A percentile compares a stretch with the other conserved stretches of the same genome.
Conservation (phyloP, 2,888 invertebrate genomes). For the Caradrina kadenii region DNA sequence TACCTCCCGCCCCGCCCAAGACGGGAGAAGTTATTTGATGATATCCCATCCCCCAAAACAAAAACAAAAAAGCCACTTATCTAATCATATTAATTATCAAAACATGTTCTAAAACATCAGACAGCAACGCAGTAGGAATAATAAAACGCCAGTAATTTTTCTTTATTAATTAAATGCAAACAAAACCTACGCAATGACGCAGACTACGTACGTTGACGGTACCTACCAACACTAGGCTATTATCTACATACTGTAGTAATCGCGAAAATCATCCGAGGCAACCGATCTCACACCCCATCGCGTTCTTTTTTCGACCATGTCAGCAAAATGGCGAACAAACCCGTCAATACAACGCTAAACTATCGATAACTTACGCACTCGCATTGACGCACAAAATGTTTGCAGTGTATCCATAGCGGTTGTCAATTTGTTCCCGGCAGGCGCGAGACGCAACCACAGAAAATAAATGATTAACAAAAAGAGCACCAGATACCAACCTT, state of each 20-base stretch:
- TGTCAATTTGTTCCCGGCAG: constrained; percentile 55
- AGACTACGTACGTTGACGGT: constrained; percentile 34
- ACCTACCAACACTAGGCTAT: constrained; percentile 47
- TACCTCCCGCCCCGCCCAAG: too few relatives aligned
- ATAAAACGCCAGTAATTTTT: constrained; percentile 29
- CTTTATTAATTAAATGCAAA: constrained; percentile 55
- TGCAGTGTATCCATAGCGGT: constrained; percentile 51
- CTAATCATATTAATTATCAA: not conserved
- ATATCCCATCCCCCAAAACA: too few relatives aligned
- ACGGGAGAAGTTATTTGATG: too few relatives aligned
- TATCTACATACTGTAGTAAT: constrained; percentile 30
- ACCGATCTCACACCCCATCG: constrained; percentile 44
- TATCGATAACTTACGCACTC: constrained; percentile 19
- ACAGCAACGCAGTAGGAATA: constrained; percentile 30
- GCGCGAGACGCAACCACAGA: constrained; percentile 31
- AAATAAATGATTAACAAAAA: constrained; percentile 67
- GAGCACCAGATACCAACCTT: constrained; percentile 68
- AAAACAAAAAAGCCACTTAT: not conserved
- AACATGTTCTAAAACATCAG: constrained; percentile 14
- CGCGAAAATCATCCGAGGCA: constrained; percentile 19
- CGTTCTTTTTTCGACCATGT: constrained; percentile 43
- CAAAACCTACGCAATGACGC: constrained; percentile 64
- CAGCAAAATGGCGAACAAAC: constrained; percentile 18
- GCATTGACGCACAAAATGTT: constrained; percentile 39
- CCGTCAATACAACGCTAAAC: constrained; percentile 30